Conservation (phyloP, 2,113 vertebrate genomes). For the Caretta caretta region DNA sequence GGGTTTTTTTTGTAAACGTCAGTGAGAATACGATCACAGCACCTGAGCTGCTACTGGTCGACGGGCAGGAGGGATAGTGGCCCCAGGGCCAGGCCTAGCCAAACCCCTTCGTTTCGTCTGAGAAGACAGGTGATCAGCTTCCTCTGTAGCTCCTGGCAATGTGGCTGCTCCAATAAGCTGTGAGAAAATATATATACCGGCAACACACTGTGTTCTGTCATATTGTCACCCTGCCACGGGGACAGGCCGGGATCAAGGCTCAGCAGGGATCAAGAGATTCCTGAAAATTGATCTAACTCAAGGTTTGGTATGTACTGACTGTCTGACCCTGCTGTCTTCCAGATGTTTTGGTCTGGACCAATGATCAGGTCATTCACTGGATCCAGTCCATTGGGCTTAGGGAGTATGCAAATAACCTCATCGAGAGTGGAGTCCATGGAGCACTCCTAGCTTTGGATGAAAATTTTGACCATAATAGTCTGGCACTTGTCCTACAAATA, state of each 20-base stretch:
- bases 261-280: not conserved
- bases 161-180: not conserved
- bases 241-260: not conserved
- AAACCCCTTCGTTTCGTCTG: not conserved
- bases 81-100: not conserved
- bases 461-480: constrained; percentile 94
- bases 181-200: not conserved
- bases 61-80: not conserved
- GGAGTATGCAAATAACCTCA: constrained; percentile 91
- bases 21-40: not conserved
- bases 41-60: not conserved
- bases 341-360: constrained; percentile 98
- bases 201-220: not conserved
- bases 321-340: not conserved
- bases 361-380: constrained; percentile 97
- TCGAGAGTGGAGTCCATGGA: constrained; percentile 93
- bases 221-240: not conserved
- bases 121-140: not conserved
- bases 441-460: constrained; percentile 92
- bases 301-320: not conserved
- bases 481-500: constrained; percentile 95
- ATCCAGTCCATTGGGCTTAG: constrained; percentile 93
- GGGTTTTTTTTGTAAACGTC: not conserved
- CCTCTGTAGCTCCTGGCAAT: accelerated
- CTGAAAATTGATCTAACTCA: not conserved